phyloP scores from a whole-genome alignment of 2,797 vertebrate species.

The Pristis pectinata region DNA sequence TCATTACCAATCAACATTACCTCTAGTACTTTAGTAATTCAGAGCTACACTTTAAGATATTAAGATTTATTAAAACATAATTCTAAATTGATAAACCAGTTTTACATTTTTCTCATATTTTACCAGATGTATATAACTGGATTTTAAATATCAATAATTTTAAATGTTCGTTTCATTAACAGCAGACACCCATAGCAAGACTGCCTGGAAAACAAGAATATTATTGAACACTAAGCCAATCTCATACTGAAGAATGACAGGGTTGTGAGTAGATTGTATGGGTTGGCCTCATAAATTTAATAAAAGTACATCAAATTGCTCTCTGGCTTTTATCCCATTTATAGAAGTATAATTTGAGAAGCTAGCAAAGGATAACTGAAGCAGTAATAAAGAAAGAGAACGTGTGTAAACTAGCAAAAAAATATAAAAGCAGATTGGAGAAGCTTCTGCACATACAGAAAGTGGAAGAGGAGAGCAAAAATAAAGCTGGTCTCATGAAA shows the following conservation, averaged over 20 bases:
- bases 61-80: neutral
- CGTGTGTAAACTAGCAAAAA: too few relatives aligned
- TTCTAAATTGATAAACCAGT: neutral
- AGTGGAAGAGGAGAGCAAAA: too few relatives aligned
- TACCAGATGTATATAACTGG: neutral
- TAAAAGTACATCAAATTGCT: neutral
- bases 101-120: neutral
- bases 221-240: neutral
- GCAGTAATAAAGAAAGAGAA: too few relatives aligned
- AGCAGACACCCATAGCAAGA: neutral
- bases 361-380: too few relatives aligned
- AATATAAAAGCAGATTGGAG: too few relatives aligned
- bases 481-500: too few relatives aligned
- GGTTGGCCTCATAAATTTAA: neutral
- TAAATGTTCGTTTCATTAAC: neutral
- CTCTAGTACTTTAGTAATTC: neutral
- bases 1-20: neutral
- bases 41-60: neutral
- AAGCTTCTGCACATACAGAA: too few relatives aligned
- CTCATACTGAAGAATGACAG: neutral
- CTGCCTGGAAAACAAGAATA: neutral
- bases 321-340: neutral
- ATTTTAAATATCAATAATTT: neutral
- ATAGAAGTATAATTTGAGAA: neutral
- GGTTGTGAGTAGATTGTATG: neutral